Base-by-base conservation (phyloP, 2,888 invertebrate genomes). In the Philopedon plagiatum region DNA sequence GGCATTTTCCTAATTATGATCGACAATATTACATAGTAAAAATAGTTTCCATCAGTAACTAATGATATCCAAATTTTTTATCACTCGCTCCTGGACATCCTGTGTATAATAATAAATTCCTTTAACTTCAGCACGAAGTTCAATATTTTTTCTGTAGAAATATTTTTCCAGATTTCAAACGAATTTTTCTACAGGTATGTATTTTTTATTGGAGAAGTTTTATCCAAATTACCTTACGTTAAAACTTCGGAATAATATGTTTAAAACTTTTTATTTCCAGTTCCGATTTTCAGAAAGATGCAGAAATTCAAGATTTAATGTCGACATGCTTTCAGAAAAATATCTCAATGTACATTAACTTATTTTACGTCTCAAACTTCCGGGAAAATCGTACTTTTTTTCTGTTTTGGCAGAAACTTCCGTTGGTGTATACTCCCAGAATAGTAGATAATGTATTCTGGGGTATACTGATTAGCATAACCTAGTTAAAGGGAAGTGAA, bases 301-400 rank as follows among this genome's bases (percentile, higher is more conserved):
- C 44, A 18, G 11, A 44, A 44, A 23, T 46, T 46, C 5, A 46
- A 19, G 46, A n/a, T 23, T 46, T 46, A n/a, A 46, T 23, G 23
- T 19, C 46, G 46, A 21, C 46, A 23, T 46, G 7, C 23, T 46
- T 46, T 23, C 46, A 46, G n/a, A 23, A n/a, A 46, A 23, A 21
- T 19, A 5, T 46, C 46, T 21, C 23, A 46, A 46, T 46, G 19
- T 46, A 46, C 5, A n/a, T 7, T 46, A 46, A 46, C 23, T 46
- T n/a, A 46, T 23, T 46, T 46, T n/a, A 46, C 9, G 46, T 23
- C 46, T 46, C n/a, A 46, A 44, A 46, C 23, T 46, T 46, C 21
- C 9, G 2, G 21, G 46, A 46, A 46, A 21, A 23, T 46, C 23
- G 11, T 23, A 23, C n/a, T 23, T 46, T 44, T 21, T 46, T 46